phyloP scores from a whole-genome alignment of 2,113 vertebrate species.

The Lates calcarifer region DNA sequence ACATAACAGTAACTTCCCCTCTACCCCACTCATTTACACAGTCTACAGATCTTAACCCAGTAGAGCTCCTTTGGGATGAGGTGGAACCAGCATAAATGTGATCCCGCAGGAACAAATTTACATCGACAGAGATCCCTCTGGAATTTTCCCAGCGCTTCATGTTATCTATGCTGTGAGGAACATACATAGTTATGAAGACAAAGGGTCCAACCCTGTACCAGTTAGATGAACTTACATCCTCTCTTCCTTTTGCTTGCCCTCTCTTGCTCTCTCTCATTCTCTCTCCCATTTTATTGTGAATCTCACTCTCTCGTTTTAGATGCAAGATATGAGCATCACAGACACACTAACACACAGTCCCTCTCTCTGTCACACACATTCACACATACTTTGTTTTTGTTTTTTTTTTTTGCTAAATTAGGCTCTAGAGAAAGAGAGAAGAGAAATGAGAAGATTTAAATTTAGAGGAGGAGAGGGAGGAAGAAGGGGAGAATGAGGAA shows the following conservation, averaged over 20 bases:
- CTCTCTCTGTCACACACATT: not conserved
- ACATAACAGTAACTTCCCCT: slow-evolving; percentile 5
- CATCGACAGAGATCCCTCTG: not conserved
- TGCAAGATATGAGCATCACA: not conserved
- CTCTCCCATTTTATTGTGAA: not conserved
- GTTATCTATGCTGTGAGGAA: not conserved
- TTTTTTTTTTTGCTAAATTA: not conserved
- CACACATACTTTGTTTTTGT: not conserved
- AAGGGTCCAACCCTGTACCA: not conserved
- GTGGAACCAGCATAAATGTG: slow-evolving; percentile 10
- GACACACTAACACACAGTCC: not conserved
- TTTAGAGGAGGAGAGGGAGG: slow-evolving; percentile 10
- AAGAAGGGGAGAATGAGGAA: slow-evolving; percentile 12
- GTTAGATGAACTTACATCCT: not conserved
- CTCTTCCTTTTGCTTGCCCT: not conserved
- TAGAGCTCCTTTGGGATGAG: slow-evolving; percentile 25
- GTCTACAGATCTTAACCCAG: slow-evolving; percentile 1
- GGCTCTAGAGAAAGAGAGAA: not conserved
- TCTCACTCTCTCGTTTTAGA: not conserved
- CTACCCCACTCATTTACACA: not conserved
- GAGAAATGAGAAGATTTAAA: slow-evolving; percentile 17
- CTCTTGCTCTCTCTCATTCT: not conserved
- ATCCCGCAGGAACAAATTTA: slow-evolving; percentile 32
- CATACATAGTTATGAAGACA: not conserved
- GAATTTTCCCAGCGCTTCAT: not conserved